Evolutionary conservation across 2,113 vertebrate genomes (phyloP), one percentile per base, ranked within the genome.

Genomic region (Sinocyclocheilus maitianheensis): DNA sequence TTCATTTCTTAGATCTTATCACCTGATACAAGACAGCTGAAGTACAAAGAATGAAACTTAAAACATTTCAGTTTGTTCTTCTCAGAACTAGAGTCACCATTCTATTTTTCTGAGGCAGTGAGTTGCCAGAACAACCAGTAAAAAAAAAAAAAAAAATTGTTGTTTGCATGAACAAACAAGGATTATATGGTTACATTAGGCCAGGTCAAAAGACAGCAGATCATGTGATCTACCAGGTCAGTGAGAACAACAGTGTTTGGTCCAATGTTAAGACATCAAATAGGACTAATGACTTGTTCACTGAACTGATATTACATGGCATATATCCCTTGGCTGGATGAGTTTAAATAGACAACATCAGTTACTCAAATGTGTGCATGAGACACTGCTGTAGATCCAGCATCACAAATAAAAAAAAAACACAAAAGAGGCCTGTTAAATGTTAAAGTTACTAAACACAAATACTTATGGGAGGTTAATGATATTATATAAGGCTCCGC

Each of bases 131-230:
- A 58, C 51, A 74, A 43, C 48, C 67, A 74, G 67, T 43, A 6
- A 16, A 77, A 53, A 51, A n/a, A 62, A n/a, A 62, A 30, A 30
- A 30, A 2, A 30, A 30, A 30, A 3, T 34, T 34, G 30, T 34
- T 55, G 69, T 83, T 55, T 83, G 48, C 67, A 58, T 58, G 30
- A 37, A 71, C 65, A 83, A 83, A 74, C 30, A 74, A 83, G 26
- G 3, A 60, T 83, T 48, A 37, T 18, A 16, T 63, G 22, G 22
- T 26, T 26, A 16, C 30, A 60, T 40, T 58, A 69, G 24, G 63
- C 11, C 46, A 53, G 63, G 46, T 40, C 65, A 74, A 83, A 71
- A 46, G 81, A 71, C 24, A 80, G 34, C 26, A 48, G 18, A 60
- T 79, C 65, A 72, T 72, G 46, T 53, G 81, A 83, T n/a, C 24